Evolutionary conservation across 2,113 vertebrate genomes (phyloP).

Genomic region (Plestiodon gilberti): DNA sequence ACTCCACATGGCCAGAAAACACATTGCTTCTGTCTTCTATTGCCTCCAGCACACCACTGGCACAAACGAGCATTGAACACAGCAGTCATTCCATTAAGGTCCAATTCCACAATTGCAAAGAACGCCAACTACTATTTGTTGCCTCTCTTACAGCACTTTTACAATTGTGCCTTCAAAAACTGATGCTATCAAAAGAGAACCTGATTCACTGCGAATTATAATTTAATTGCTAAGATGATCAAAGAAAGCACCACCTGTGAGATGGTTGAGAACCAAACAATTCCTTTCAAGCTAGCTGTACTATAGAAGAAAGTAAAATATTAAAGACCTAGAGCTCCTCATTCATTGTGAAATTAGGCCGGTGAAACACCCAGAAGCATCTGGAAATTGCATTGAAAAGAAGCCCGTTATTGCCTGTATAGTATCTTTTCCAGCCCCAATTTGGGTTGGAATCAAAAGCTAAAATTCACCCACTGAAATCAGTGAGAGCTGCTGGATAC

Average conservation of each 20-base stretch:
- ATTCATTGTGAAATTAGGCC: neutral
- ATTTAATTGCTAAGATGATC: constrained; percentile 48
- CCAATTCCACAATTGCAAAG: constrained; percentile 35
- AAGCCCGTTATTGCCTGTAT: neutral
- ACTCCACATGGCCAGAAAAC: neutral
- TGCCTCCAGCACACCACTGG: neutral
- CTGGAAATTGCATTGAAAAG: neutral
- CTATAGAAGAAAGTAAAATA: constrained; percentile 17
- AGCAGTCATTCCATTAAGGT: neutral
- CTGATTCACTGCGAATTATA: constrained; percentile 65
- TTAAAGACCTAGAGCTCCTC: neutral
- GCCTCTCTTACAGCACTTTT: constrained; percentile 43
- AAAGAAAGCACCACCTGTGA: constrained; percentile 35
- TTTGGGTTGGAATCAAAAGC: neutral
- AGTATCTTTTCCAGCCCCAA: neutral
- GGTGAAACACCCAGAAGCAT: neutral
- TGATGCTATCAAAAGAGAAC: constrained; percentile 52
- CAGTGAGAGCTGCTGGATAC: neutral
- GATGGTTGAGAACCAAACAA: constrained; percentile 54
- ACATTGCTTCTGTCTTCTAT: neutral
- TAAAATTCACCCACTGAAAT: neutral
- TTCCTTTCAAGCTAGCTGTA: constrained; percentile 41
- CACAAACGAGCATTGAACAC: neutral
- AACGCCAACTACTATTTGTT: constrained; percentile 58
- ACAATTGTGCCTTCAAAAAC: constrained; percentile 56